phyloP scores from a whole-genome alignment of 2,797 vertebrate genomes.

The Melanotaenia boesemani region DNA sequence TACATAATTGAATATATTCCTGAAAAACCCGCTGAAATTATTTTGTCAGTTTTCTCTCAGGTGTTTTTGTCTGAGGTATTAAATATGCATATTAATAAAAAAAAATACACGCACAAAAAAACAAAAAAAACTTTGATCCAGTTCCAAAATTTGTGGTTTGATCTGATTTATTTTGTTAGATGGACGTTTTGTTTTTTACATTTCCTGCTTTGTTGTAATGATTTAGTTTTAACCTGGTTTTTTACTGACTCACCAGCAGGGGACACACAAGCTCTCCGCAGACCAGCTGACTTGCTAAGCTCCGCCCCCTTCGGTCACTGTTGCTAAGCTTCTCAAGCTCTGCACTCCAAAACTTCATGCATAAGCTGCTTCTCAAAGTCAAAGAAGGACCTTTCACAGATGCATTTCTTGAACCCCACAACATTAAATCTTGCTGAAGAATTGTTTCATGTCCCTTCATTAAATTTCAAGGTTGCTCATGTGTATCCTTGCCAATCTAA shows the following conservation, averaged over 20 bases:
- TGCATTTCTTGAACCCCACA: background rate
- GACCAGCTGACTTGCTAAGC: conserved; percentile 38
- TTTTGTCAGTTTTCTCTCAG: conserved; percentile 81
- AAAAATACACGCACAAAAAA: conserved; percentile 24
- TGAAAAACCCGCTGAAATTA: conserved; percentile 73
- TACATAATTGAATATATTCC: conserved; percentile 84
- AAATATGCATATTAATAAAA: conserved; percentile 66
- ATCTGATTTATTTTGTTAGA: conserved; percentile 18
- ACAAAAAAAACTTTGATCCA: conserved; percentile 52
- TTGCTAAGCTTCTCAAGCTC: background rate
- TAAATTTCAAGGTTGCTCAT: background rate
- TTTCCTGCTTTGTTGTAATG: conserved; percentile 8
- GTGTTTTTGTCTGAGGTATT: conserved; percentile 79
- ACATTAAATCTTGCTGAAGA: background rate
- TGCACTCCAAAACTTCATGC: too few relatives aligned
- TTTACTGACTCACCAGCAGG: conserved; percentile 27
- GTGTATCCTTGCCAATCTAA: background rate
- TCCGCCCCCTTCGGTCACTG: conserved; percentile 9
- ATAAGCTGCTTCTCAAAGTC: background rate
- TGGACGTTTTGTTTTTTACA: conserved; percentile 12
- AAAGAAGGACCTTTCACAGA: background rate
- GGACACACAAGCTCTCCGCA: conserved; percentile 23
- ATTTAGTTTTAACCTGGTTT: conserved; percentile 15
- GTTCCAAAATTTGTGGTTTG: conserved; percentile 50
- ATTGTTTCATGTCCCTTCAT: background rate